phyloP scores from a whole-genome alignment of 1,140 invertebrate species.

The Drosophila arawakana region DNA sequence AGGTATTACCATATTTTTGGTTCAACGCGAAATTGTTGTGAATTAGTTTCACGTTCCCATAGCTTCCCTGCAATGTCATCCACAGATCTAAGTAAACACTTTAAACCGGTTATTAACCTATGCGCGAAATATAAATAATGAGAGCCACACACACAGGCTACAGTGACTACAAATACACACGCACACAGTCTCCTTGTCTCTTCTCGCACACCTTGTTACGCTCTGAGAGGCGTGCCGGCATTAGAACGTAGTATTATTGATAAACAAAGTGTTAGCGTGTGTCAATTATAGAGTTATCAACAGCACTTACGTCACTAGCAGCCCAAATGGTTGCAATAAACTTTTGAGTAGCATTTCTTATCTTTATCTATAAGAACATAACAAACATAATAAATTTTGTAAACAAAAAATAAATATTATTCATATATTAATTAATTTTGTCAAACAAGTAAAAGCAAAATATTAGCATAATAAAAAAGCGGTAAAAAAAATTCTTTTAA shows the following conservation, averaged over 20 bases:
- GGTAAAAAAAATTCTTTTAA: too few relatives aligned
- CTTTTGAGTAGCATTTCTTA: not conserved
- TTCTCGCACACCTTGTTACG: not conserved
- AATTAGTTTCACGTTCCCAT: conserved; percentile 21
- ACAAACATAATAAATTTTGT: too few relatives aligned
- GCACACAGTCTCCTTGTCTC: not conserved
- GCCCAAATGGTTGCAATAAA: conserved; percentile 3
- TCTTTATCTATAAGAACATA: not conserved
- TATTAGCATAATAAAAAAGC: not conserved
- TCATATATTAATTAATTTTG: too few relatives aligned
- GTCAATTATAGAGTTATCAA: not conserved
- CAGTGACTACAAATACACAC: not conserved
- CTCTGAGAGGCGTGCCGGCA: conserved; percentile 22
- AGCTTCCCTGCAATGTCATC: conserved; percentile 28
- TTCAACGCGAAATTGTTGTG: not conserved
- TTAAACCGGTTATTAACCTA: conserved; percentile 43
- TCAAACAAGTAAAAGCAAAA: too few relatives aligned
- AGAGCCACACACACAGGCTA: conserved; percentile 7
- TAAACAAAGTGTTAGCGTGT: conserved; percentile 40
- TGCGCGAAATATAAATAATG: conserved; percentile 45
- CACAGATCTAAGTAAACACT: conserved; percentile 34
- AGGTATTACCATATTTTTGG: not conserved
- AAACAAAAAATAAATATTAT: too few relatives aligned
- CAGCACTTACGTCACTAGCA: conserved; percentile 17
- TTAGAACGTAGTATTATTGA: conserved; percentile 35